These are phyloP conservation scores for Gasterosteus nipponicus DNA, from an alignment of 2,113 vertebrate species.

Conservation along the genomic window DNA sequence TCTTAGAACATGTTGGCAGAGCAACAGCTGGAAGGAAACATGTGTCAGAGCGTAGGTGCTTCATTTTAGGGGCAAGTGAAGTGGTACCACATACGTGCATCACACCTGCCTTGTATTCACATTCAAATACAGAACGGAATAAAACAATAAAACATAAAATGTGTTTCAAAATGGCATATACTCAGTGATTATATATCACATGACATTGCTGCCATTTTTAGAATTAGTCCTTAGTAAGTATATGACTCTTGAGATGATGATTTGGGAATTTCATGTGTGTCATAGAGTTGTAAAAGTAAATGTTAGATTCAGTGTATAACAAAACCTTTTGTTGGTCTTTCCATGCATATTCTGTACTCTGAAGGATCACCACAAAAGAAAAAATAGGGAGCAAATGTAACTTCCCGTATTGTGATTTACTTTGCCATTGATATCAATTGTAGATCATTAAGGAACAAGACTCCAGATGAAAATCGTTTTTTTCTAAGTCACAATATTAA, in stretches of 20 bases:
- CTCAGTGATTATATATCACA: background rate
- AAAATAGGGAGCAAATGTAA: background rate
- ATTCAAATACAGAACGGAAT: background rate
- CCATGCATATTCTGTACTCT: background rate
- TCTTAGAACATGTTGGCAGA: constrained; percentile 6
- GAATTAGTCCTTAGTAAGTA: background rate
- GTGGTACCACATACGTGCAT: background rate
- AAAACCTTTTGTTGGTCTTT: background rate
- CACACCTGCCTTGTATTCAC: background rate
- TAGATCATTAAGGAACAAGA: too few species aligned
- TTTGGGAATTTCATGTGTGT: background rate
- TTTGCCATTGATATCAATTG: too few species aligned
- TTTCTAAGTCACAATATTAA: too few species aligned
- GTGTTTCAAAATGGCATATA: background rate
- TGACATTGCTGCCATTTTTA: background rate
- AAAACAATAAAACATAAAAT: background rate
- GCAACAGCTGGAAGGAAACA: background rate
- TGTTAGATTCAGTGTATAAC: background rate
- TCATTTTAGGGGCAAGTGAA: constrained; percentile 5
- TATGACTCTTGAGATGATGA: background rate
- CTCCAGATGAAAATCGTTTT: too few species aligned
- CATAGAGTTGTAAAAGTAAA: background rate
- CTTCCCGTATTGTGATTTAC: background rate
- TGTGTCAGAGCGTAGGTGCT: background rate
- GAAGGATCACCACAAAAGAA: background rate